Conservation (phyloP, 2,888 invertebrate species). For the Onchidella celtica region DNA sequence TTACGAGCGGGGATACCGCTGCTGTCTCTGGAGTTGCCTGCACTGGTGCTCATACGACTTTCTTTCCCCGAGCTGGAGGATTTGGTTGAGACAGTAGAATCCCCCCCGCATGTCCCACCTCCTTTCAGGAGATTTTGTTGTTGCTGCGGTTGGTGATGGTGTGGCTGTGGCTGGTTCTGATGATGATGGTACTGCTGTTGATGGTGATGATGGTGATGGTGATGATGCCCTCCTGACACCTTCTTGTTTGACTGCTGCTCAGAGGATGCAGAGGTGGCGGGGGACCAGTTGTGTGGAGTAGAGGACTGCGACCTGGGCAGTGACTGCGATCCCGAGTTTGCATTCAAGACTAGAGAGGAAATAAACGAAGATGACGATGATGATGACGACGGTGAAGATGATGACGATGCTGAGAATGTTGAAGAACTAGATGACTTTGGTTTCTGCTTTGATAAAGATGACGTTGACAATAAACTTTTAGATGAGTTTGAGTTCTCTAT, state of each 20-base stretch:
- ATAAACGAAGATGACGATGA: conserved; percentile 11
- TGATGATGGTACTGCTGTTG: conserved; percentile 11
- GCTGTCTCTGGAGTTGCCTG: not conserved
- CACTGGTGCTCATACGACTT: conserved; percentile 1
- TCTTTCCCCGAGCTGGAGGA: not conserved
- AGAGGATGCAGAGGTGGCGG: not conserved
- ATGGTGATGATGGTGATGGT: conserved; percentile 24
- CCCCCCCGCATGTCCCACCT: not conserved
- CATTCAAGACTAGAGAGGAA: conserved; percentile 1
- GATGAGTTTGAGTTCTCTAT: not conserved
- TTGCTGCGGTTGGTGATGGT: not conserved
- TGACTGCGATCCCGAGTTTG: not conserved
- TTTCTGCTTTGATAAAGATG: conserved; percentile 15
- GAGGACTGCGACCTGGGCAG: not conserved
- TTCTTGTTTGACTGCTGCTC: conserved; percentile 11
- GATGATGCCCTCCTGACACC: conserved; percentile 9
- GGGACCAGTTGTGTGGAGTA: conserved; percentile 3
- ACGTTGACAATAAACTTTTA: not conserved
- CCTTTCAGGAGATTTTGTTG: not conserved
- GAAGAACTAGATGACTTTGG: conserved; percentile 5
- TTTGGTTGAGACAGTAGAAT: conserved; percentile 4
- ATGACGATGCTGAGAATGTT: not conserved
- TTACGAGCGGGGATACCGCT: conserved; percentile 17
- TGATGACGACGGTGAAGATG: conserved; percentile 2
- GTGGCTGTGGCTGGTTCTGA: conserved; percentile 12